Evolutionary conservation across 2,888 invertebrate species (phyloP), one percentile per base, ranked within the genome.

Genomic region (Stenichneumon culpator): DNA sequence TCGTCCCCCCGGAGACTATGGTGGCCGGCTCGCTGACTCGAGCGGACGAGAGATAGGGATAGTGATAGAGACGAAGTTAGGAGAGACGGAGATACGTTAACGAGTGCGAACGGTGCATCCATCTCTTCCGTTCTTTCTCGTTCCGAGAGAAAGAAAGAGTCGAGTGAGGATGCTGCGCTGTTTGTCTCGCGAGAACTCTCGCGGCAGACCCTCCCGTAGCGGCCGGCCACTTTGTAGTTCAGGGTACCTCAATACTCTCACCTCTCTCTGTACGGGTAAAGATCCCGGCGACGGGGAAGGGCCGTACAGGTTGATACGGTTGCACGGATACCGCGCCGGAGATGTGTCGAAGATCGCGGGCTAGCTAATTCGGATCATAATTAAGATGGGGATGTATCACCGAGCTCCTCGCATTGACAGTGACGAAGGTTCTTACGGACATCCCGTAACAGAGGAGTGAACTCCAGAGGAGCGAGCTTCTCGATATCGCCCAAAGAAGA

Each of bases 1-100:
- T 89, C 87, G 44, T 47, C 47, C 79, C 50, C 81, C 73, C 83
- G 44, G 87, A 87, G 83, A 84, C 84, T 52, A 68, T 68, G 78
- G 44, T 67, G 72, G 70, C 87, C 79, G 79, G 82, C 44, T 44
- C 60, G 60, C 57, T 60, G 50, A 50, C 75, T 65, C 22, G 63
- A 50, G 47, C 54, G 50, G 50, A 47, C 50, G 63, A 63, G 28
- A 19, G 74, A 63, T 32, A 47, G 54, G 16, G 70, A 54, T 14
- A 22, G n/a, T 19, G 52, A 57, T 22, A 25, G 39, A 22, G 32
- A 36, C 32, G 52, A 19, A 36, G 44, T 39, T 11, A 11, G 39
- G 39, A 39, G 11, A 39, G 36, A 72, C 16, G 54, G 54, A 54
- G 54, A 54, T 63, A 9, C 4, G 39, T 67, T 39, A n/a, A 22